Evolutionary conservation across 2,113 vertebrate genomes (phyloP).

Genomic region (Sphyrna mokarran): DNA sequence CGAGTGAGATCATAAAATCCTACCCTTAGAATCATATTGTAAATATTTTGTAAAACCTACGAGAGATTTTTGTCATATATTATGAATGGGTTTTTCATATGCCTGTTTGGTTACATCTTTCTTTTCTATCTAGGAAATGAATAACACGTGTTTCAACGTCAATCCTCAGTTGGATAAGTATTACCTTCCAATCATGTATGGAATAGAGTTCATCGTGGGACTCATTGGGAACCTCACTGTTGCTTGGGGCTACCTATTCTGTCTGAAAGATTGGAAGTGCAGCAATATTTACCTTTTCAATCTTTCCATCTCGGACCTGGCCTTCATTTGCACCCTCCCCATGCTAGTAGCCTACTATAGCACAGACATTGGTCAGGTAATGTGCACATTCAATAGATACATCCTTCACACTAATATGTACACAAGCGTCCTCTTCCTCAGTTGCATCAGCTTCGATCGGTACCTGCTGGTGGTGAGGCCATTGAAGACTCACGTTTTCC

Average conservation of each 20-base stretch:
- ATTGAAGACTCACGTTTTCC: slow-evolving; percentile 60
- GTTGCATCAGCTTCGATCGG: slow-evolving; percentile 68
- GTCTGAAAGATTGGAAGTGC: slow-evolving; percentile 72
- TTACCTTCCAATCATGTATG: slow-evolving; percentile 68
- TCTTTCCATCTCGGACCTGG: slow-evolving; percentile 70
- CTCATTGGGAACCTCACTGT: slow-evolving; percentile 60
- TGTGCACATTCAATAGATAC: slow-evolving; percentile 69
- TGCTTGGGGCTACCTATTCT: slow-evolving; percentile 73
- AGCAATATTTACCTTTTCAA: slow-evolving; percentile 80
- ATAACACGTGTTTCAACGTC: slow-evolving; percentile 41
- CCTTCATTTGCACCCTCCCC: slow-evolving; percentile 77
- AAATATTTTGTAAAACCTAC: neutral
- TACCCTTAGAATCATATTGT: too few relatives aligned
- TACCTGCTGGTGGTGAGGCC: slow-evolving; percentile 69
- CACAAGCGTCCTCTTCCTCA: slow-evolving; percentile 81
- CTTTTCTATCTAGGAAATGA: neutral
- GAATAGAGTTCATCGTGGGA: slow-evolving; percentile 66
- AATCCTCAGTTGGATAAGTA: slow-evolving; percentile 53
- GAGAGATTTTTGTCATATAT: neutral
- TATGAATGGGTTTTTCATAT: too few relatives aligned
- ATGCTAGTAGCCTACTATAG: slow-evolving; percentile 61
- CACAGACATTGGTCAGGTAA: neutral
- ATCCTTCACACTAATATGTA: slow-evolving; percentile 77
- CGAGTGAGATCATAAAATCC: too few relatives aligned
- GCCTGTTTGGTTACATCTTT: neutral